Base-by-base conservation (phyloP, 2,113 vertebrate species). In the Salvator merianae region DNA sequence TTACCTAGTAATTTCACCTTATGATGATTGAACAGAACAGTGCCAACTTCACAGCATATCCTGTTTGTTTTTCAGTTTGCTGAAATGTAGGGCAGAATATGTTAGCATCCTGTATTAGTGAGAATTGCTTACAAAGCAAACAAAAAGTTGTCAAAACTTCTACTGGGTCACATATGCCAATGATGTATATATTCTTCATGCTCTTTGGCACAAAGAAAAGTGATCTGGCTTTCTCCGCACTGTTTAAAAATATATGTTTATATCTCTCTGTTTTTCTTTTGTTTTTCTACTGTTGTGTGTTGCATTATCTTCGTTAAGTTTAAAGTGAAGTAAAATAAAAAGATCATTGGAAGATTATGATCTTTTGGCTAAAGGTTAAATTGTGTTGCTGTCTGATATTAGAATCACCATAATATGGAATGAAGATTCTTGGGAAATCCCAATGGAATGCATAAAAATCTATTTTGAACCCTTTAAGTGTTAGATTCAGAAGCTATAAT, bases 341-440 rank as follows among this genome's bases (percentile, higher is more conserved):
- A 82, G 91, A 70, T 53, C 79, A 77, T 86, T 85, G 87, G 90
- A 36, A 36, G 36, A 88, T 86, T 88, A 65, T 53, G 73, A 62
- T 50, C 53, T 85, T 14, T 86, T 20, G 0, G 73, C 88, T 89
- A 87, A 72, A 84, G 85, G 91, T 91, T 87, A 86, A 85, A 89
- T 84, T 75, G 26, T 82, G 24, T 59, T 84, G 65, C 77, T 90
- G 87, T n/a, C n/a, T n/a, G n/a, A n/a, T n/a, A n/a, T n/a, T n/a
- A n/a, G n/a, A 84, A 81, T 53, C 77, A 81, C 82, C 83, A 80
- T 85, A 89, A 84, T 86, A 20, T 55, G 32, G 36, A 28, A 55
- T 66, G 73, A 50, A 34, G 32, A 28, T 26, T 78, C 88, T 12
- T 36, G 43, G 84, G 50, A 91, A 92, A 89, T 86, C 50, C 66